A percentile compares a stretch with the other conserved stretches of the same genome.
These are phyloP conservation scores for Bryconaethiops microstoma DNA, from an alignment of 2,797 vertebrate species.

Conservation along the genomic window DNA sequence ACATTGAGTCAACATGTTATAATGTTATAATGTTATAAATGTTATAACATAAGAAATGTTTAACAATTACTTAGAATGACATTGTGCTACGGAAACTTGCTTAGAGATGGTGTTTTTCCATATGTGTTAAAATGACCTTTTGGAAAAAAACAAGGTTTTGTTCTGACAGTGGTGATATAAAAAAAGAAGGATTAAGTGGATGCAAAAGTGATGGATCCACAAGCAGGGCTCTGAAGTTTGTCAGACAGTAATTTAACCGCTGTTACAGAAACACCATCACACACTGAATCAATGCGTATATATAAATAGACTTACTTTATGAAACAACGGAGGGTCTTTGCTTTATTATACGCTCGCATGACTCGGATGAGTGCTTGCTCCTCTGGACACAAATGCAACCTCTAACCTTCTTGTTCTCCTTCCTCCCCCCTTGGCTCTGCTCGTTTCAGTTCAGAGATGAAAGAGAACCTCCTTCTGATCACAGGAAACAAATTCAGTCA, in stretches of 20 bases:
- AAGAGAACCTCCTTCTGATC: constrained; percentile 49
- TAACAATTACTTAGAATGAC: no score
- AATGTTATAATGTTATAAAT: no score
- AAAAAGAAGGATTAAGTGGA: not conserved
- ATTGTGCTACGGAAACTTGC: no score
- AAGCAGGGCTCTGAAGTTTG: not conserved
- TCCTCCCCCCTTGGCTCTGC: not conserved
- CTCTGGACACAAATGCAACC: constrained; percentile 7
- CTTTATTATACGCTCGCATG: not conserved
- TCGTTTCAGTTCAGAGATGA: constrained; percentile 42
- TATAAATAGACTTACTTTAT: constrained; percentile 24
- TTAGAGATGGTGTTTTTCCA: no score
- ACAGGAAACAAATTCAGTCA: constrained; percentile 45
- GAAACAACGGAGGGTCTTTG: not conserved
- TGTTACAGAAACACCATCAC: not conserved
- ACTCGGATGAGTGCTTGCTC: constrained; percentile 7
- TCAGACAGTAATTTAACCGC: constrained; percentile 2
- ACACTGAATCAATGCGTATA: not conserved
- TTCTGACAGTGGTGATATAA: not conserved
- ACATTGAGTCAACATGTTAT: no score
- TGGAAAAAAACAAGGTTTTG: no score
- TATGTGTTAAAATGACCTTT: no score
- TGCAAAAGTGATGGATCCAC: not conserved
- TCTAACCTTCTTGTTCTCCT: constrained; percentile 11
- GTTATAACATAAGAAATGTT: no score